Percentiles rank a stretch among this genome's conserved stretches.
Conservation (phyloP, 64 coral and sea anemone genomes). For the Actinia tenebrosa region DNA sequence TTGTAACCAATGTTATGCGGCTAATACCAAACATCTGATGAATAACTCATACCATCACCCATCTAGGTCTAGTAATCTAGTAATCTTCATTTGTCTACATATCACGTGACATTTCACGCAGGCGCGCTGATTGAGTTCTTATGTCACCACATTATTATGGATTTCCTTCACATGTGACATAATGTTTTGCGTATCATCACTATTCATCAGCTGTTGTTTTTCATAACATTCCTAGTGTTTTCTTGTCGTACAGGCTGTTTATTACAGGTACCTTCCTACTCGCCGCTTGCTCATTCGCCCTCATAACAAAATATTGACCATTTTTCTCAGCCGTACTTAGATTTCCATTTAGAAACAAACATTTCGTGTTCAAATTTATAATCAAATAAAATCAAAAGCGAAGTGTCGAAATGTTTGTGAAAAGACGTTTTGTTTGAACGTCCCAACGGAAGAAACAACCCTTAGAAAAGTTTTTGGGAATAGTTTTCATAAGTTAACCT, state of each 20-base stretch:
- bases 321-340: background rate
- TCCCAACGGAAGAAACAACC: background rate
- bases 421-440: background rate
- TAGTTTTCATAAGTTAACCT: background rate
- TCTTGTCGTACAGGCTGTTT: background rate
- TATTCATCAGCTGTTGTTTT: conserved; percentile 14
- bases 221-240: background rate
- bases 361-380: background rate
- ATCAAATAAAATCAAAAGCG: background rate
- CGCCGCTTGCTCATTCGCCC: background rate
- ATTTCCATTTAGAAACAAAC: background rate
- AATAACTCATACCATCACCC: too few species aligned
- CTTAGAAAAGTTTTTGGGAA: background rate
- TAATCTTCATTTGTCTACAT: background rate
- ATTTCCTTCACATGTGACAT: background rate
- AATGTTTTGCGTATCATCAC: conserved; percentile 21
- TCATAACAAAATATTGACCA: background rate
- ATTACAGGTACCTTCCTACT: background rate
- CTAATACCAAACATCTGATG: too few species aligned
- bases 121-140: background rate
- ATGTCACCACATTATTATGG: background rate
- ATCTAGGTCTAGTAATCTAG: too few species aligned
- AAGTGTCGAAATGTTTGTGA: background rate
- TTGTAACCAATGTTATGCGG: too few species aligned
- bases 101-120: background rate